phyloP scores from a whole-genome alignment of 2,797 vertebrate species.

The Mormyrops attenuatus region DNA sequence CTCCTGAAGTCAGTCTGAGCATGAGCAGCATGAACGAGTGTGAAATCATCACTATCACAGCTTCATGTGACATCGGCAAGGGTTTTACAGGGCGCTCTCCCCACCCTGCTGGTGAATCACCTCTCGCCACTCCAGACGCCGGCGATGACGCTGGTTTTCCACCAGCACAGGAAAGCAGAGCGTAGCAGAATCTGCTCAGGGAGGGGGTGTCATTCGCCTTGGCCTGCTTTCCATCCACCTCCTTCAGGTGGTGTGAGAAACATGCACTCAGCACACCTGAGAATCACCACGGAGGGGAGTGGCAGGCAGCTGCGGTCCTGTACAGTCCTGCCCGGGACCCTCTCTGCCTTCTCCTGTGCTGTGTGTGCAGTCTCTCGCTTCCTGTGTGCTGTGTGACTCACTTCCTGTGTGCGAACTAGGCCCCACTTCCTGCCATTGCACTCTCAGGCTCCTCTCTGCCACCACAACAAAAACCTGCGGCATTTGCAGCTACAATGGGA shows the following conservation, averaged over 20 bases:
- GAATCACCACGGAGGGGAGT: neutral
- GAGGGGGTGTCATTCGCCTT: neutral
- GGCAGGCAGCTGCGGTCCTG: neutral
- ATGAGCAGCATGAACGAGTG: neutral
- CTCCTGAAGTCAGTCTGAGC: neutral
- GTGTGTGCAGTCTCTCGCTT: neutral
- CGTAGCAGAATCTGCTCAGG: neutral
- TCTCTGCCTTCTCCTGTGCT: neutral
- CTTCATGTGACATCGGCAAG: neutral
- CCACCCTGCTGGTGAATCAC: neutral
- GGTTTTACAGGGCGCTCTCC: neutral
- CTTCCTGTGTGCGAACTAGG: conserved; percentile 56
- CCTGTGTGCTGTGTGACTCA: conserved; percentile 24
- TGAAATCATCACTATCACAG: neutral
- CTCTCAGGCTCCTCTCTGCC: conserved; percentile 45
- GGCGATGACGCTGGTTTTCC: neutral
- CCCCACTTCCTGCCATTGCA: conserved; percentile 58
- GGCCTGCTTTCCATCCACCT: neutral
- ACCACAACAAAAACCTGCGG: conserved; percentile 50
- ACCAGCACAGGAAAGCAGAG: neutral
- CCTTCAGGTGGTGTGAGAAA: neutral
- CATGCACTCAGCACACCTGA: neutral
- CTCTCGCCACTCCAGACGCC: neutral
- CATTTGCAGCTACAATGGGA: conserved; percentile 35
- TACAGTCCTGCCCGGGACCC: neutral